Conservation (phyloP, 2,113 vertebrate genomes). For the Candoia aspera region DNA sequence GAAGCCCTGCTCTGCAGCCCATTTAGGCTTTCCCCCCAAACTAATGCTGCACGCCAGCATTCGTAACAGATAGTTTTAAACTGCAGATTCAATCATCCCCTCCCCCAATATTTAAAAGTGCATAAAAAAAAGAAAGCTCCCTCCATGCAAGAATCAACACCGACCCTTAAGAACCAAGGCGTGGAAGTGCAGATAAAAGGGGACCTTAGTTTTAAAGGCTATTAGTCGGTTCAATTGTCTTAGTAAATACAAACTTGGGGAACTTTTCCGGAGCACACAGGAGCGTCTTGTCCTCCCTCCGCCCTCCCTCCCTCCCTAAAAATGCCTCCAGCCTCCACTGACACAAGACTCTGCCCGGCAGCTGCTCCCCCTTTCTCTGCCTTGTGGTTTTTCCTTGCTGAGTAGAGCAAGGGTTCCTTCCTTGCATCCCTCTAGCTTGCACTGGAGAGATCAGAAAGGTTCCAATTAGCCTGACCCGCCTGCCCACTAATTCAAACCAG, state of each 20-base stretch:
- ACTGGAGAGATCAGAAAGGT: constrained; percentile 45
- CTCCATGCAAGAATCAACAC: neutral
- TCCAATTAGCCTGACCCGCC: constrained; percentile 54
- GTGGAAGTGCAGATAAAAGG: neutral
- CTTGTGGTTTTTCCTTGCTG: constrained; percentile 26
- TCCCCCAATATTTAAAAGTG: neutral
- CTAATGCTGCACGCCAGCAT: neutral
- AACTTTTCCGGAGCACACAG: neutral
- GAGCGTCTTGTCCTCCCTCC: neutral
- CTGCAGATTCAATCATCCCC: neutral
- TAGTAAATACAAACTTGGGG: neutral
- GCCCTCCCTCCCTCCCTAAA: neutral
- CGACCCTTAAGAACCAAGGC: neutral
- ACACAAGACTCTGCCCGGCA: neutral
- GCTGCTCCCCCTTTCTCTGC: constrained; percentile 15
- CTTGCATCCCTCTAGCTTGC: constrained; percentile 11
- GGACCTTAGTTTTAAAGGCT: neutral
- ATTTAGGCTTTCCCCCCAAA: neutral
- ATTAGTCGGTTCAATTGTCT: neutral
- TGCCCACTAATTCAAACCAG: constrained; percentile 57
- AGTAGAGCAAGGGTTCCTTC: constrained; percentile 25
- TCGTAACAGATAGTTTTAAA: neutral
- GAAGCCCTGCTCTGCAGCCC: neutral
- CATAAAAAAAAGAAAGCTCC: neutral
- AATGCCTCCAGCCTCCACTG: neutral